Base-by-base conservation (phyloP, 2,888 invertebrate genomes). In the Ernsta delagoae region DNA sequence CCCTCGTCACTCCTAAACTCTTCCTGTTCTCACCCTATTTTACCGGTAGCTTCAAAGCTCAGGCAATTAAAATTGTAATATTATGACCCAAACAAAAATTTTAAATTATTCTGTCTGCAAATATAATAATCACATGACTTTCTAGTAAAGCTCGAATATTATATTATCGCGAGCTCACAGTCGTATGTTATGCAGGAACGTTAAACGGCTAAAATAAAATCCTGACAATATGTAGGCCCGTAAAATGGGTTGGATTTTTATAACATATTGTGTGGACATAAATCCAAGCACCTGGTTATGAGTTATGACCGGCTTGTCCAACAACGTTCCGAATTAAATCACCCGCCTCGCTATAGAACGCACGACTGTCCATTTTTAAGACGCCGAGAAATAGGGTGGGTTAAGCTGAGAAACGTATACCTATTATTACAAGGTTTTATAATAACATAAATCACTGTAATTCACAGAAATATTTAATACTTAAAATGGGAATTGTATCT, bases 261-360 rank as follows among this genome's bases (percentile, higher is more conserved):
- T 83, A 83, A 85, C 85, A 82, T 84, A 87, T 85, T 85, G 85
- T 84, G 80, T 74, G 83, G 79, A 78, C 81, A 79, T 87, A 87
- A 85, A 86, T 74, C 83, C 80, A 75, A 73, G 77, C 85, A 86
- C 87, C 86, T 85, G 87, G 83, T 83, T 84, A 82, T 83, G 84
- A 85, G 81, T 83, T 81, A 86, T 78, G 81, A 75, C 74, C 75
- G 65, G 73, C 70, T 65, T 75, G 77, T 75, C 78, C 78, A 73
- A 83, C 82, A 80, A 76, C 81, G 82, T 78, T 76, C 78, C 66
- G 79, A 82, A 84, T 84, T 83, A 84, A 83, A 84, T 86, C 82
- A 82, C 75, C 70, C 60, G 67, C 68, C 48, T 34, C 50, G 68
- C 34, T 61, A 70, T 73, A 70, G 65, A 62, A 63, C 57, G 36